phyloP scores from a whole-genome alignment of 92 coral and sea anemone genomes.

The Zoanthus solanderi region DNA sequence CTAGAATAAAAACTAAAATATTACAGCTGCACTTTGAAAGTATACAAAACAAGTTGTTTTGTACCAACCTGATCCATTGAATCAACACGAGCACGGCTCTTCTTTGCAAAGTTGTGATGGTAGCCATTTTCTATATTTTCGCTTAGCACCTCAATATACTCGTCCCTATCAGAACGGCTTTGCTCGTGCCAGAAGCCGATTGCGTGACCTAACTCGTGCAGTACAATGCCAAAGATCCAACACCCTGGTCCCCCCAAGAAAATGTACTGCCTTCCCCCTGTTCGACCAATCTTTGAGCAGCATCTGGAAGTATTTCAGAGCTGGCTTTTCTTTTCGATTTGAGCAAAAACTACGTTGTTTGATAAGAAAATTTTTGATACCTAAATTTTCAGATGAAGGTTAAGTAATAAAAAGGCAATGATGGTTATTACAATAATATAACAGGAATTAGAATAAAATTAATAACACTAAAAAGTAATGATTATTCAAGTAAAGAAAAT shows the following conservation, averaged over 20 bases:
- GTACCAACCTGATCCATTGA: slow-evolving; percentile 76
- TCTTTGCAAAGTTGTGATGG: slow-evolving; percentile 70
- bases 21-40: too few relatives aligned
- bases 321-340: neutral
- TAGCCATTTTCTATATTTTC: slow-evolving; percentile 59
- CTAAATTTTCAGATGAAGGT: too few relatives aligned
- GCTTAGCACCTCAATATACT: slow-evolving; percentile 70
- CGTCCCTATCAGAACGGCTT: slow-evolving; percentile 81
- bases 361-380: neutral
- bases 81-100: slow-evolving; percentile 32
- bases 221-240: slow-evolving; percentile 62
- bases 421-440: too few relatives aligned
- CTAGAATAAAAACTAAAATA: too few relatives aligned
- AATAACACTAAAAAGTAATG: too few relatives aligned
- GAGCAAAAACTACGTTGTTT: neutral
- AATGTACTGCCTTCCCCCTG: slow-evolving; percentile 68
- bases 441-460: too few relatives aligned
- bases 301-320: slow-evolving; percentile 54
- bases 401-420: too few relatives aligned
- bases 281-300: slow-evolving; percentile 78
- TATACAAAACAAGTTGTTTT: too few relatives aligned
- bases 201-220: slow-evolving; percentile 84
- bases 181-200: slow-evolving; percentile 94
- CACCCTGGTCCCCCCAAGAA: slow-evolving; percentile 72
- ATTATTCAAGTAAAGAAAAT: too few relatives aligned